Evolutionary conservation across 1,140 invertebrate species (phyloP).

Genomic region (Lanistes nyassanus): DNA sequence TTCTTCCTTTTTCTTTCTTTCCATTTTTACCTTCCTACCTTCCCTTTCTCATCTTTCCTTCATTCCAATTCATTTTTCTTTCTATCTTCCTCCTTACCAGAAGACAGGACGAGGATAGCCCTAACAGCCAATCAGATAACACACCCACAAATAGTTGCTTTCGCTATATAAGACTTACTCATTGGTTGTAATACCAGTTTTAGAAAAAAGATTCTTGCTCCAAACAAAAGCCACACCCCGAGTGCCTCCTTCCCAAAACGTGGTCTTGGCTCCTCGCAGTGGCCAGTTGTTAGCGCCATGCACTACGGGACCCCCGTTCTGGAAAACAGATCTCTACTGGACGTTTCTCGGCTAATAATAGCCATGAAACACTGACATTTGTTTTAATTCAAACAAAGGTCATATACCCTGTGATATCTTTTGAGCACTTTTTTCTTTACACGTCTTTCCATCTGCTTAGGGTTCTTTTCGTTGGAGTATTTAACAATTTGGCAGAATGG

Average conservation of each 20-base stretch:
- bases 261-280: conserved; percentile 35
- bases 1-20: no score
- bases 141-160: background rate
- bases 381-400: no score
- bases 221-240: conserved; percentile 32
- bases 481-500: background rate
- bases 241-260: conserved; percentile 40
- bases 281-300: conserved; percentile 38
- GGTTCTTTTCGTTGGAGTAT: background rate
- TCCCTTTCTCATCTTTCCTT: no score
- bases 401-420: background rate
- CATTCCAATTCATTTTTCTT: background rate
- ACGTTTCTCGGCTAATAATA: no score
- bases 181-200: conserved; percentile 18
- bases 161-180: conserved; percentile 13
- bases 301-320: conserved; percentile 59
- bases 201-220: conserved; percentile 9
- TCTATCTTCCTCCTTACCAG: no score
- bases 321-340: background rate
- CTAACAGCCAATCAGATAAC: background rate
- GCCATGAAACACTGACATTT: no score
- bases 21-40: no score
- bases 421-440: background rate
- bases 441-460: background rate
- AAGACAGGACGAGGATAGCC: background rate